Conservation (phyloP, 2,888 invertebrate genomes). For the Megastigmus dorsalis region DNA sequence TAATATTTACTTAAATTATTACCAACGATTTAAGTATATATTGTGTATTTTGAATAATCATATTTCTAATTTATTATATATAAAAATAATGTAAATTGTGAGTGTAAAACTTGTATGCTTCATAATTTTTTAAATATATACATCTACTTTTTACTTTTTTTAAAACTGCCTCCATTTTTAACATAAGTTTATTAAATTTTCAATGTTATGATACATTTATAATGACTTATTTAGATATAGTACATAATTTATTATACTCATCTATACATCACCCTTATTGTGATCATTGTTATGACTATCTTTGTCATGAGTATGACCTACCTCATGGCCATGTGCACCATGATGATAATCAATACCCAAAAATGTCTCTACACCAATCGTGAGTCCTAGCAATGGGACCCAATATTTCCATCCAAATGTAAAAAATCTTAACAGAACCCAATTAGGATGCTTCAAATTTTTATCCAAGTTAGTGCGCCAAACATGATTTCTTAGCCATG, state of each 20-base stretch:
- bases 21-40: no score
- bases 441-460: background rate
- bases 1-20: background rate
- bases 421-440: background rate
- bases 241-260: conserved; percentile 27
- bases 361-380: conserved; percentile 75
- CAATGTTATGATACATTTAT: conserved; percentile 1
- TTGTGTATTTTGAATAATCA: background rate
- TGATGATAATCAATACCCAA: conserved; percentile 74
- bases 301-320: conserved; percentile 45
- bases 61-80: background rate
- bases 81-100: background rate
- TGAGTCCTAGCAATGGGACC: conserved; percentile 76
- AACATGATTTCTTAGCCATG: conserved; percentile 92
- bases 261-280: conserved; percentile 38
- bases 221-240: conserved; percentile 35
- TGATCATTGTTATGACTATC: no score
- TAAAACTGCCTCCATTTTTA: conserved; percentile 6
- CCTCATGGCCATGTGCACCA: conserved; percentile 53
- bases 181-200: conserved; percentile 33
- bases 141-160: conserved; percentile 24
- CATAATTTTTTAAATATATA: conserved; percentile 24
- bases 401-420: conserved; percentile 80
- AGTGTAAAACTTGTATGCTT: conserved; percentile 22
- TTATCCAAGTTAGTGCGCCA: conserved; percentile 76